Evolutionary conservation across 2,888 invertebrate species (phyloP).

Genomic region (Hemithea aestivaria): DNA sequence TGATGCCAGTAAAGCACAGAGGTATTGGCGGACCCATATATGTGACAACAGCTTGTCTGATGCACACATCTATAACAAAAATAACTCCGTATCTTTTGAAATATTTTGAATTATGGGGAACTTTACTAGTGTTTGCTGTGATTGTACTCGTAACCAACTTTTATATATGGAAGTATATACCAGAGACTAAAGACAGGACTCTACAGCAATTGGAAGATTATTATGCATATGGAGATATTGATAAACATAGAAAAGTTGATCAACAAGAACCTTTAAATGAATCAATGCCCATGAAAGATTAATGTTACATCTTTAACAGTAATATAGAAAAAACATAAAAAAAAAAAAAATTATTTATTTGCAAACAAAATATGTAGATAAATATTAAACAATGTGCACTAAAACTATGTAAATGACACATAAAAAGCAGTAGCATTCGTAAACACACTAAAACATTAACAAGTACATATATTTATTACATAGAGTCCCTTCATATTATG

Average conservation of each 20-base stretch:
- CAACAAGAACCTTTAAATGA: no score
- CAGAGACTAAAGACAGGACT: constrained; percentile 23
- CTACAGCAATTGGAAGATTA: constrained; percentile 23
- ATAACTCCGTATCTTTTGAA: constrained; percentile 20
- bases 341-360: no score
- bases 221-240: constrained; percentile 12
- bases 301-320: no score
- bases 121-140: constrained; percentile 14
- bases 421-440: no score
- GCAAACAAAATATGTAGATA: no score
- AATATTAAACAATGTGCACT: no score
- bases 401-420: no score
- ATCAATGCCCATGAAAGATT: no score
- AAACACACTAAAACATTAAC: no score
- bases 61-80: constrained; percentile 21
- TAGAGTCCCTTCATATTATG: no score
- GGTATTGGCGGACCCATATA: constrained; percentile 21
- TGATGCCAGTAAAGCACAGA: constrained; percentile 27
- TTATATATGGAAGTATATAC: constrained; percentile 17
- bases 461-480: no score
- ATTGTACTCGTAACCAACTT: constrained; percentile 12
- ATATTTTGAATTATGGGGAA: constrained; percentile 19
- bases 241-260: constrained; percentile 1
- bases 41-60: constrained; percentile 15
- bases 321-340: no score